Base-by-base conservation (phyloP, 2,797 vertebrate species). In the Brachyrhaphis roseni region DNA sequence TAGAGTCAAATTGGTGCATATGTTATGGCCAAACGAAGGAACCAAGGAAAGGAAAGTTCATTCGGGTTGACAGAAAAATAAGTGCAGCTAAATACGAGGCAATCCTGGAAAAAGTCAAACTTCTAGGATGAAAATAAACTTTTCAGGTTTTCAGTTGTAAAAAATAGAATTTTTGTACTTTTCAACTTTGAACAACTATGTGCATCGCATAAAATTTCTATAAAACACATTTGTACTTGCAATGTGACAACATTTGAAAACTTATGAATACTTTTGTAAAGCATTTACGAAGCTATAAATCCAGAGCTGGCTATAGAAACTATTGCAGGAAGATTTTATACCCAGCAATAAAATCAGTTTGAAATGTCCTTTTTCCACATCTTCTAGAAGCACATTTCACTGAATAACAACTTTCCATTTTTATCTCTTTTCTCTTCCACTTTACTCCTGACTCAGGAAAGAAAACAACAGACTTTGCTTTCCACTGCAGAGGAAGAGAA, bases 381-480 rank as follows among this genome's bases (percentile, higher is more conserved):
- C n/a, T 34, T 82, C 43, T 70, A 78, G 85, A 2, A 76, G 16
- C 47, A n/a, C 36, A 76, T 23, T 70, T 82, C 47, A 3, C 45
- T 53, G 20, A 12, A 13, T 8, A 18, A 45, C 36, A 68, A 41
- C 11, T 43, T 70, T 7, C 74, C 64, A 71, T 36, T 74, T 36
- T n/a, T 80, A 20, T 64, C 62, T 77, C 46, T 79, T 59, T 75
- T 12, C 66, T 78, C 2, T 23, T n/a, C 23, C n/a, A 20, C 45
- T n/a, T 76, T 74, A 23, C 47, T 84, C 88, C 90, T 92, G 88
- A 92, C 72, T 88, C 88, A 86, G 80, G 73, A 75, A n/a, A 45
- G 62, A 82, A 76, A 78, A 45, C 41, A 13, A 70, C 82, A 85
- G 82, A 84, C 81, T 83, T 91, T 78, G 81, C 82, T 82, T 82